These are phyloP conservation scores for Macrobrachium rosenbergii DNA, from an alignment of 1,140 invertebrate genomes.

Conservation along the genomic window DNA sequence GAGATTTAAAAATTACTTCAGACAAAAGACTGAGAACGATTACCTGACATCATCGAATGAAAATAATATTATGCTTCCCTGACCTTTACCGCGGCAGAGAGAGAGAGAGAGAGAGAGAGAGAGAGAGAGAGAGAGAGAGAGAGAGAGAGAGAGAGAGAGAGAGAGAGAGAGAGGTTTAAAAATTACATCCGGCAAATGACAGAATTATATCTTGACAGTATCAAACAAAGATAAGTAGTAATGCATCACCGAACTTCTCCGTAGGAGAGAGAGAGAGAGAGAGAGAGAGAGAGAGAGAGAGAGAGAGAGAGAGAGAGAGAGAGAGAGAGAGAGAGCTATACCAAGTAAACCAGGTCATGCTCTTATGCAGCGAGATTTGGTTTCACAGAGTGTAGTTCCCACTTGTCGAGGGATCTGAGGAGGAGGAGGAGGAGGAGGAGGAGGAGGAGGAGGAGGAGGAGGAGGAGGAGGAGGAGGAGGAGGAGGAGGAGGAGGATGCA, in stretches of 20 bases:
- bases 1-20: neutral
- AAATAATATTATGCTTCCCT: too few species aligned
- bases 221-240: too few species aligned
- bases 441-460: neutral
- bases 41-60: too few species aligned
- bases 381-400: neutral
- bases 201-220: too few species aligned
- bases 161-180: neutral
- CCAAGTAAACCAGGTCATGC: neutral
- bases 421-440: neutral
- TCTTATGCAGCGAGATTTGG: neutral
- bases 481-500: neutral
- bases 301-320: neutral
- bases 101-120: conserved; percentile 4
- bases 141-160: neutral
- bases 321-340: neutral
- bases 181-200: too few species aligned
- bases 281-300: neutral
- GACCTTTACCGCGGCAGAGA: neutral
- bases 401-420: neutral
- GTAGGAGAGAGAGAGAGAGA: neutral
- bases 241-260: too few species aligned
- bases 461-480: neutral
- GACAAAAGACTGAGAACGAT: too few species aligned
- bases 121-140: conserved; percentile 26